phyloP scores from a whole-genome alignment of 2,797 vertebrate genomes.

The Percopsis omiscomaycus region DNA sequence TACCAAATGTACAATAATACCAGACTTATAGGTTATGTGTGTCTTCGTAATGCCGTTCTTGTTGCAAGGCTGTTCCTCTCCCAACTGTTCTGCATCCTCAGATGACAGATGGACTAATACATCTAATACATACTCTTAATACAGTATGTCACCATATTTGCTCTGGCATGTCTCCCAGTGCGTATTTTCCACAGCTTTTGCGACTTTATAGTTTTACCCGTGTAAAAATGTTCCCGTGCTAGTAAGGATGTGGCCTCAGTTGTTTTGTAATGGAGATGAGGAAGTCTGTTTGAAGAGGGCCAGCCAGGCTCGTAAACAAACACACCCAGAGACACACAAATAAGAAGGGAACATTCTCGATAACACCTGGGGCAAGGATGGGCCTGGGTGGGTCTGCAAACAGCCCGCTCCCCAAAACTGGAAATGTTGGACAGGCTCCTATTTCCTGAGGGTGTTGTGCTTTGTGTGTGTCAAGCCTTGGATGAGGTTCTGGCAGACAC shows the following conservation, averaged over 20 bases:
- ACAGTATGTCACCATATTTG: too few species aligned
- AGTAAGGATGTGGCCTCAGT: neutral
- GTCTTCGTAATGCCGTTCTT: too few species aligned
- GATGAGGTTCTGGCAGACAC: slow-evolving; percentile 42
- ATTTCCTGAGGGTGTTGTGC: slow-evolving; percentile 62
- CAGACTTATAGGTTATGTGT: too few species aligned
- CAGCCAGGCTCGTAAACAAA: slow-evolving; percentile 62
- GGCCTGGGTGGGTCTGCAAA: slow-evolving; percentile 50
- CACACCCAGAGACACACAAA: slow-evolving; percentile 50
- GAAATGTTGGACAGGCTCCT: slow-evolving; percentile 7
- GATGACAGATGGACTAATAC: too few species aligned
- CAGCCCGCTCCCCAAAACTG: slow-evolving; percentile 7
- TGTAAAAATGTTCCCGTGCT: too few species aligned
- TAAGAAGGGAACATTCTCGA: slow-evolving; percentile 55
- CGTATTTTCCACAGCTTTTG: too few species aligned
- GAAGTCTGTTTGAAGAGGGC: slow-evolving; percentile 35
- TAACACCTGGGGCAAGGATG: slow-evolving; percentile 62
- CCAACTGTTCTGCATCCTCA: too few species aligned
- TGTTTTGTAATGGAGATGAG: slow-evolving; percentile 61
- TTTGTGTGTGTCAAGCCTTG: slow-evolving; percentile 35
- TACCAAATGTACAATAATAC: too few species aligned
- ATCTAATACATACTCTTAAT: too few species aligned
- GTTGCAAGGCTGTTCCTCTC: too few species aligned
- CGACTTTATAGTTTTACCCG: too few species aligned
- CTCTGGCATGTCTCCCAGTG: too few species aligned